Evolutionary conservation across 2,113 vertebrate species (phyloP).

Genomic region (Channa maculata): DNA sequence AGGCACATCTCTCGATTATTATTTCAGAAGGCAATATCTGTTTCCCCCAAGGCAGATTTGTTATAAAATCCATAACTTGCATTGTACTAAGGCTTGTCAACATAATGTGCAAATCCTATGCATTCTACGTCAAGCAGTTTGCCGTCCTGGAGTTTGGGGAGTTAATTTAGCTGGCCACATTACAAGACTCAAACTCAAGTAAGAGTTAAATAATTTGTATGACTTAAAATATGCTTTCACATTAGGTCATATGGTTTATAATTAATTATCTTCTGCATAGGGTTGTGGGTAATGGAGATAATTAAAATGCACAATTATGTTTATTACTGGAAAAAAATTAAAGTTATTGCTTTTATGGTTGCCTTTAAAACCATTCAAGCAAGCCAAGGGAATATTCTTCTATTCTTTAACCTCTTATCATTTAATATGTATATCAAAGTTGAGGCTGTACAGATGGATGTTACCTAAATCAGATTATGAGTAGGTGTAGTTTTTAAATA

Average conservation of each 20-base stretch:
- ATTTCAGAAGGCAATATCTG: slow-evolving; percentile 69
- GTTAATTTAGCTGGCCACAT: slow-evolving; percentile 44
- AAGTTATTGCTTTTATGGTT: slow-evolving; percentile 62
- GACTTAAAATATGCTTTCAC: slow-evolving; percentile 34
- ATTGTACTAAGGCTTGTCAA: slow-evolving; percentile 74
- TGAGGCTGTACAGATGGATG: slow-evolving; percentile 46
- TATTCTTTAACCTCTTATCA: slow-evolving; percentile 25
- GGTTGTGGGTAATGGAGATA: slow-evolving; percentile 15
- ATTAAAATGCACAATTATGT: slow-evolving; percentile 31
- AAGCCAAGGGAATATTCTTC: slow-evolving; percentile 32
- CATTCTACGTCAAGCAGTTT: slow-evolving; percentile 52
- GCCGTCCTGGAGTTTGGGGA: slow-evolving; percentile 43
- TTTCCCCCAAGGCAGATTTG: slow-evolving; percentile 63
- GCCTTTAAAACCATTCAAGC: slow-evolving; percentile 56
- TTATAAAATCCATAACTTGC: slow-evolving; percentile 62
- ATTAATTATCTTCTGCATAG: slow-evolving; percentile 12
- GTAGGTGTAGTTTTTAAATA: slow-evolving; percentile 34
- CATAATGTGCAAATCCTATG: slow-evolving; percentile 79
- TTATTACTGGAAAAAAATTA: slow-evolving; percentile 29
- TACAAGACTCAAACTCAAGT: slow-evolving; percentile 57
- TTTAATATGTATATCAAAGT: slow-evolving; percentile 38
- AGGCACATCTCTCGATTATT: slow-evolving; percentile 77
- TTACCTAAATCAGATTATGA: slow-evolving; percentile 35
- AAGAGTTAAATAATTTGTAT: slow-evolving; percentile 50
- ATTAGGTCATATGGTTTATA: slow-evolving; percentile 10